These are phyloP conservation scores for Halichondria panicea DNA, from an alignment of 37 sponge, comb jelly and placozoan species.

Conservation along the genomic window DNA sequence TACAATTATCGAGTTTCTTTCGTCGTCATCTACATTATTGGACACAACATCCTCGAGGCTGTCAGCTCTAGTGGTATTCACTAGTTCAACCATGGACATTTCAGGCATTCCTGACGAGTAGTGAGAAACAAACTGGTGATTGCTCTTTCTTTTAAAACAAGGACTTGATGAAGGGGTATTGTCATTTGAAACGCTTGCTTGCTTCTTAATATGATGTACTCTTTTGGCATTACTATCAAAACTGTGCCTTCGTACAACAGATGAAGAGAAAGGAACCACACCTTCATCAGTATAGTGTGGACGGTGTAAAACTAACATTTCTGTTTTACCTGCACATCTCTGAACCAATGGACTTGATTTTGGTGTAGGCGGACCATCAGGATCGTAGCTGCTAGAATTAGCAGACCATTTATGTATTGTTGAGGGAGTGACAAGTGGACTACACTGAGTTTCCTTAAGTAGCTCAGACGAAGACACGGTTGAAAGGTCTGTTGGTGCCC, in stretches of 20 bases:
- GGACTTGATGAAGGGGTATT: slow-evolving; percentile 11
- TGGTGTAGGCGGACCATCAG: slow-evolving; percentile 10
- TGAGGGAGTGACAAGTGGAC: no score
- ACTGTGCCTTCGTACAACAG: slow-evolving; percentile 28
- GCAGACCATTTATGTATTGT: no score
- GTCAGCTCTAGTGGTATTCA: slow-evolving; percentile 3
- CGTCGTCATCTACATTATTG: not conserved
- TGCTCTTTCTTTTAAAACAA: not conserved
- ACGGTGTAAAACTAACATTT: not conserved
- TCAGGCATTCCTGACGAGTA: not conserved
- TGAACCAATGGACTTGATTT: slow-evolving; percentile 10
- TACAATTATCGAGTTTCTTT: no score
- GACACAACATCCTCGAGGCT: not conserved
- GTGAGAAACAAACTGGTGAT: not conserved
- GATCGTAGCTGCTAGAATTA: no score
- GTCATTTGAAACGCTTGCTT: slow-evolving; percentile 4
- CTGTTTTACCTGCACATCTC: not conserved
- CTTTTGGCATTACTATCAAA: not conserved
- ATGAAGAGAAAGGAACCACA: no score
- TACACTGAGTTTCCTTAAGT: no score
- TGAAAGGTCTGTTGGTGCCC: no score
- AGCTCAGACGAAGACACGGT: no score
- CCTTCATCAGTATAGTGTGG: no score
- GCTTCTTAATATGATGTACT: not conserved
- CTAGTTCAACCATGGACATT: slow-evolving; percentile 10